Conservation (phyloP, 2,888 invertebrate genomes). For the Ommatoiulus sabulosus region DNA sequence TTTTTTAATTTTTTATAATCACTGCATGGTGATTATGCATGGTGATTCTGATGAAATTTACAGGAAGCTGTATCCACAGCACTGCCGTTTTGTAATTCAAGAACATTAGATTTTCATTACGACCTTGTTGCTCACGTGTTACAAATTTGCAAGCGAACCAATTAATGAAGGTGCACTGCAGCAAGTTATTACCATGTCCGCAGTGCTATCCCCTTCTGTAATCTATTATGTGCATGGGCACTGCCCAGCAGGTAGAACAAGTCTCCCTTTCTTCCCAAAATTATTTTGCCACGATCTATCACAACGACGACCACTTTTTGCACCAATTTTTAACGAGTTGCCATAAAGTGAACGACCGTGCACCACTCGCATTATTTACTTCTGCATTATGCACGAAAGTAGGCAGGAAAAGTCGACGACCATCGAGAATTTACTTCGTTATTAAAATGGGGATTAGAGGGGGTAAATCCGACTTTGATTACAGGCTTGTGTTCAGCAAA, state of each 20-base stretch:
- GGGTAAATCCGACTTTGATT: too few species aligned
- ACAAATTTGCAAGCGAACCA: too few species aligned
- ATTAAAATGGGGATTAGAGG: background rate
- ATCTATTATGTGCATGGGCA: background rate
- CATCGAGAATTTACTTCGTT: background rate
- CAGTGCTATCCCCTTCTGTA: background rate
- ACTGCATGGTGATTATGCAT: too few species aligned
- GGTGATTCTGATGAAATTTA: too few species aligned
- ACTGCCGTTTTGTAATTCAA: too few species aligned
- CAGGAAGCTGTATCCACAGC: too few species aligned
- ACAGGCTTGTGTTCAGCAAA: background rate
- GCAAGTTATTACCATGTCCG: too few species aligned
- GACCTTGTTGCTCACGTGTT: too few species aligned
- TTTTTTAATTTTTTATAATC: too few species aligned
- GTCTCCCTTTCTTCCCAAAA: background rate
- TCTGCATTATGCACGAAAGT: background rate
- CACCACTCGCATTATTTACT: background rate
- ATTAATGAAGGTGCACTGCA: too few species aligned
- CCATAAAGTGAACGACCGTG: background rate
- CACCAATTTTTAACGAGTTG: background rate
- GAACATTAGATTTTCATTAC: too few species aligned
- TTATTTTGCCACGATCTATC: background rate
- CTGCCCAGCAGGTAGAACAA: too few species aligned
- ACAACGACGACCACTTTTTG: background rate
- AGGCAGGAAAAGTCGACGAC: background rate